Percentiles rank a stretch among this genome's conserved stretches.
These are phyloP conservation scores for Melipona bicolor DNA, from an alignment of 2,888 invertebrate species.

Conservation along the genomic window DNA sequence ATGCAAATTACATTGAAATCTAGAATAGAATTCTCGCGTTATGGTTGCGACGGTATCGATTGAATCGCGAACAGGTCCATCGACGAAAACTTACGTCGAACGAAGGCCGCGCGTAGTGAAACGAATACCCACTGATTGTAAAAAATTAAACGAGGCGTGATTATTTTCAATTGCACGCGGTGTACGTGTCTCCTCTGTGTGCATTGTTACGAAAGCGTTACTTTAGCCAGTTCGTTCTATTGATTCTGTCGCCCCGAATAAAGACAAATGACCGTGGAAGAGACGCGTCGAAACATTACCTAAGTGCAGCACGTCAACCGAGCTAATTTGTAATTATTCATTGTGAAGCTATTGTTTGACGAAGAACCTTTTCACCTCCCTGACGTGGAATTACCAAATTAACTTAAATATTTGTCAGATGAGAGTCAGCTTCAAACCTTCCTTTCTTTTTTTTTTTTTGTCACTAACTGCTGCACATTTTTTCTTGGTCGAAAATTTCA, in stretches of 20 bases:
- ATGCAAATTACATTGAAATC: too few relatives aligned
- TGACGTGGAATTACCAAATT: neutral
- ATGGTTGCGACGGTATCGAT: too few relatives aligned
- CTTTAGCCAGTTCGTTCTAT: conserved; percentile 26
- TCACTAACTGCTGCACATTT: neutral
- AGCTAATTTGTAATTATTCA: conserved; percentile 74
- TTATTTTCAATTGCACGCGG: conserved; percentile 33
- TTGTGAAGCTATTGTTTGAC: conserved; percentile 63
- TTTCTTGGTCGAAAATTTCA: neutral
- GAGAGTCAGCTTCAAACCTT: too few relatives aligned
- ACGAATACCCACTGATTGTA: neutral
- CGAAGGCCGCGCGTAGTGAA: neutral
- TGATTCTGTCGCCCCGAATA: conserved; percentile 62
- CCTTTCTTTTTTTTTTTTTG: neutral
- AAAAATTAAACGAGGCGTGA: conserved; percentile 13
- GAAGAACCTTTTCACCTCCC: conserved; percentile 55
- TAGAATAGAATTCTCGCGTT: too few relatives aligned
- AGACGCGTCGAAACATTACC: conserved; percentile 56
- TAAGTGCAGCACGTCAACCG: conserved; percentile 58
- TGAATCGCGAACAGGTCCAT: neutral
- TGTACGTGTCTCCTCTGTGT: conserved; percentile 3
- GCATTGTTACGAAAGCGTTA: conserved; percentile 40
- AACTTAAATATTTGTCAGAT: neutral
- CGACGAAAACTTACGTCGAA: neutral
- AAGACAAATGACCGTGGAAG: conserved; percentile 64